These are phyloP conservation scores for Pachyrhynchus sulphureomaculatus DNA, from an alignment of 1,140 invertebrate species.

Conservation along the genomic window DNA sequence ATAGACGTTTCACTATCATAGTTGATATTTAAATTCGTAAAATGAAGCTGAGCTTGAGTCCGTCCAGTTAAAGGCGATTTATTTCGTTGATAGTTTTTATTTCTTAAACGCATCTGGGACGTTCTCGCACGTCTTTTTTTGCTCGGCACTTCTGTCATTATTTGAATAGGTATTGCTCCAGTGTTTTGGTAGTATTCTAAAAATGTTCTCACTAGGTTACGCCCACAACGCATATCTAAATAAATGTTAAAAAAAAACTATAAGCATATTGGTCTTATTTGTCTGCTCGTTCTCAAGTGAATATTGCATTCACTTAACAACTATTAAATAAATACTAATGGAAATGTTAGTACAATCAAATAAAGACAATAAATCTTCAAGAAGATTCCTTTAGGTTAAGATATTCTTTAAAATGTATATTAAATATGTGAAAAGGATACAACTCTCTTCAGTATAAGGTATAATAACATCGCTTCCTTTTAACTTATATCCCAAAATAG, in stretches of 20 bases:
- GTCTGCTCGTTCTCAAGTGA: too few relatives aligned
- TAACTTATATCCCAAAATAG: constrained; percentile 79
- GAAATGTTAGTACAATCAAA: too few relatives aligned
- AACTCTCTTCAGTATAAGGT: constrained; percentile 87
- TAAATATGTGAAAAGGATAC: constrained; percentile 75
- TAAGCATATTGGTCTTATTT: not conserved
- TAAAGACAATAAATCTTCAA: too few relatives aligned
- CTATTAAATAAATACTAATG: too few relatives aligned
- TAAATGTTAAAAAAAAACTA: not conserved
- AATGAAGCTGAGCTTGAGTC: constrained; percentile 60
- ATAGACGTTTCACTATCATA: constrained; percentile 55
- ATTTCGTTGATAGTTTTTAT: constrained; percentile 55
- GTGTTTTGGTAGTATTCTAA: constrained; percentile 78
- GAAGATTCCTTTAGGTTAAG: too few relatives aligned
- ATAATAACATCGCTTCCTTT: constrained; percentile 65
- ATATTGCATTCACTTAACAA: too few relatives aligned
- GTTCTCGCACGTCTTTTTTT: constrained; percentile 52
- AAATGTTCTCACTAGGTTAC: constrained; percentile 74
- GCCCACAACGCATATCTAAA: constrained; percentile 65
- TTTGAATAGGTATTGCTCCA: constrained; percentile 64
- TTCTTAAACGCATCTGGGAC: constrained; percentile 55
- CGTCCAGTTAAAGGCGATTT: constrained; percentile 56
- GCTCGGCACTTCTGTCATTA: constrained; percentile 56
- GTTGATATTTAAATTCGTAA: constrained; percentile 60
- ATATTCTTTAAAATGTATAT: too few relatives aligned